Conservation (phyloP, 2,797 vertebrate genomes). For the Phylloscopus collybita region DNA sequence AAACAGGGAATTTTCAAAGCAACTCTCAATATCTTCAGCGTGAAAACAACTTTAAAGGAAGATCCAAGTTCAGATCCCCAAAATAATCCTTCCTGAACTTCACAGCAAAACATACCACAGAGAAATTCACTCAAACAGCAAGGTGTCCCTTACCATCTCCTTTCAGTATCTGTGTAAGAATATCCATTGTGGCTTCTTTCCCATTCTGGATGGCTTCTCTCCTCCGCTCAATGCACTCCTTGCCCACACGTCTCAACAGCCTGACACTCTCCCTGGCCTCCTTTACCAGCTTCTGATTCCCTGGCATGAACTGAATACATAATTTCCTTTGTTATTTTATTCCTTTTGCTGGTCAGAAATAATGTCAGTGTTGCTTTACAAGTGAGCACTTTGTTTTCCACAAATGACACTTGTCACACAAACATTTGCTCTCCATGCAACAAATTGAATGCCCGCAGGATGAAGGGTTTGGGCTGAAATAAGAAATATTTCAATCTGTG, state of each 20-base stretch:
- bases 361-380: background rate
- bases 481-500: background rate
- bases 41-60: background rate
- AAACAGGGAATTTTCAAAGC: background rate
- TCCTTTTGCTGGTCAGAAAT: background rate
- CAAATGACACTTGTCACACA: background rate
- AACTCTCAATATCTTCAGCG: background rate
- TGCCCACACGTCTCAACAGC: conserved; percentile 84
- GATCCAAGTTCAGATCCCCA: background rate
- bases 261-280: conserved; percentile 79
- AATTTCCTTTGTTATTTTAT: background rate
- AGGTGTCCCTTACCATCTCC: conserved; percentile 42
- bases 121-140: background rate
- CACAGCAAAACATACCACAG: background rate
- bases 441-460: background rate
- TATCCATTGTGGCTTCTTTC: conserved; percentile 83
- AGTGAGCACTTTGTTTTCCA: background rate
- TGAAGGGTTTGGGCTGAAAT: background rate
- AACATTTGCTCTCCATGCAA: background rate
- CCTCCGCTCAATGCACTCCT: conserved; percentile 82
- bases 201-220: conserved; percentile 79
- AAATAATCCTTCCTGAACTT: background rate
- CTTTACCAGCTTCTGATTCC: conserved; percentile 77
- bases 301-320: conserved; percentile 79
- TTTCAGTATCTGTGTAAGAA: conserved; percentile 91